Percentiles rank a stretch among this genome's conserved stretches.
Evolutionary conservation across 2,888 invertebrate genomes (phyloP).

Genomic region (Lasioglossum villosulum): DNA sequence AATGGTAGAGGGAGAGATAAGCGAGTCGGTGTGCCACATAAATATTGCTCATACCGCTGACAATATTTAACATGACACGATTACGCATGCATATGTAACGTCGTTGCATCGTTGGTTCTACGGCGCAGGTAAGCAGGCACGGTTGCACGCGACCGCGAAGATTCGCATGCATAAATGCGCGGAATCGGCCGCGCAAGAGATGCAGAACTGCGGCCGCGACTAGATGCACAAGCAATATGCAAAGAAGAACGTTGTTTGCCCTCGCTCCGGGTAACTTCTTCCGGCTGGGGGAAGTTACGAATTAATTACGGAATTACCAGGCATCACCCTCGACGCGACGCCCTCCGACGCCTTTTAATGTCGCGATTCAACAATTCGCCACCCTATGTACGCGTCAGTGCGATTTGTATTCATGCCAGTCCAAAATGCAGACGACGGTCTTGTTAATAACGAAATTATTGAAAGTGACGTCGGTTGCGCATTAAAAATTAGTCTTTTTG

Average conservation of each 20-base stretch:
- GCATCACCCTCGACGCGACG: neutral
- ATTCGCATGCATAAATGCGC: conserved; percentile 42
- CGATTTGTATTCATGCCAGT: too few relatives aligned
- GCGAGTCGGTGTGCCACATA: conserved; percentile 19
- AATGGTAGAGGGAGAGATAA: neutral
- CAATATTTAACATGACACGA: conserved; percentile 40
- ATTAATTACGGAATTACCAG: conserved; percentile 32
- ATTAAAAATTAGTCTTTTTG: too few relatives aligned
- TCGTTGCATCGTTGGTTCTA: conserved; percentile 6
- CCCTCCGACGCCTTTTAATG: neutral
- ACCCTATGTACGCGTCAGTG: neutral
- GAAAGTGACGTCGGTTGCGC: too few relatives aligned
- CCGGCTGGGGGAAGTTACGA: conserved; percentile 26
- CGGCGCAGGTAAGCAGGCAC: conserved; percentile 19
- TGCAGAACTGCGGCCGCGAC: conserved; percentile 5
- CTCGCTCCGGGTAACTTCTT: neutral
- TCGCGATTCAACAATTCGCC: neutral
- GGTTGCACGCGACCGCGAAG: conserved; percentile 42
- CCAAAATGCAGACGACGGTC: too few relatives aligned
- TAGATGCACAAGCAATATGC: conserved; percentile 26
- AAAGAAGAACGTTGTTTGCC: conserved; percentile 35
- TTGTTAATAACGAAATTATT: too few relatives aligned
- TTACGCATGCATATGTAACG: conserved; percentile 52
- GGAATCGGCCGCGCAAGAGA: conserved; percentile 16
- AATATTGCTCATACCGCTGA: conserved; percentile 4